A percentile compares a stretch with the other conserved stretches of the same genome.
These are phyloP conservation scores for Myathropa florea DNA, from an alignment of 2,888 invertebrate genomes.

Conservation along the genomic window DNA sequence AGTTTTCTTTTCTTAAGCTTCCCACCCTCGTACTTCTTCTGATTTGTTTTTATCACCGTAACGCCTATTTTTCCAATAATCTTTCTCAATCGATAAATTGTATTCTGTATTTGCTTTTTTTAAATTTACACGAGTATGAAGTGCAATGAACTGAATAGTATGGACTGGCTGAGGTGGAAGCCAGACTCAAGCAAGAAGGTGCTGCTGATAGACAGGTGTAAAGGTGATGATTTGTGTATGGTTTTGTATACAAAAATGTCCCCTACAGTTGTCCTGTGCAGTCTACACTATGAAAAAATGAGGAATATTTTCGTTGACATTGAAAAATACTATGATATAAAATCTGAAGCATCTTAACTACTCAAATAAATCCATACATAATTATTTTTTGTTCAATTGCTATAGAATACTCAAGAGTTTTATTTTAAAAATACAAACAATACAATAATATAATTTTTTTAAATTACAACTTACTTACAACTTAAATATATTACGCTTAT, in stretches of 20 bases:
- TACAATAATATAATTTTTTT: too few relatives aligned
- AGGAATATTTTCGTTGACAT: neutral
- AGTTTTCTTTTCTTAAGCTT: conserved; percentile 34
- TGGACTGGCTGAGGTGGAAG: conserved; percentile 27
- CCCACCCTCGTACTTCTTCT: conserved; percentile 32
- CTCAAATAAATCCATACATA: neutral
- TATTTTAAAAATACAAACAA: too few relatives aligned
- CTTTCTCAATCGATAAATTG: conserved; percentile 38
- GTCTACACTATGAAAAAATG: neutral
- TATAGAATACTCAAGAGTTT: too few relatives aligned
- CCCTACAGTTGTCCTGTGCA: neutral
- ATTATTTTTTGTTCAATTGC: too few relatives aligned
- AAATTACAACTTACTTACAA: too few relatives aligned
- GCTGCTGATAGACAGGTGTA: conserved; percentile 16
- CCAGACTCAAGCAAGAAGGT: conserved; percentile 21
- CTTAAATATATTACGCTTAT: too few relatives aligned
- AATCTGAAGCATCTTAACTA: too few relatives aligned
- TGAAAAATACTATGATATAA: neutral
- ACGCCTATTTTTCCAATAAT: conserved; percentile 52
- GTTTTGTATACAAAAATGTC: neutral
- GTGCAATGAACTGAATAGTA: conserved; percentile 47
- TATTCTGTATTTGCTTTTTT: neutral
- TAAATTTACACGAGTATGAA: conserved; percentile 4
- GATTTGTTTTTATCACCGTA: conserved; percentile 44
- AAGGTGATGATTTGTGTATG: conserved; percentile 1